Percentiles rank a stretch among this genome's conserved stretches.
Evolutionary conservation across 1,140 invertebrate species (phyloP).

Genomic region (Argopecten irradians): DNA sequence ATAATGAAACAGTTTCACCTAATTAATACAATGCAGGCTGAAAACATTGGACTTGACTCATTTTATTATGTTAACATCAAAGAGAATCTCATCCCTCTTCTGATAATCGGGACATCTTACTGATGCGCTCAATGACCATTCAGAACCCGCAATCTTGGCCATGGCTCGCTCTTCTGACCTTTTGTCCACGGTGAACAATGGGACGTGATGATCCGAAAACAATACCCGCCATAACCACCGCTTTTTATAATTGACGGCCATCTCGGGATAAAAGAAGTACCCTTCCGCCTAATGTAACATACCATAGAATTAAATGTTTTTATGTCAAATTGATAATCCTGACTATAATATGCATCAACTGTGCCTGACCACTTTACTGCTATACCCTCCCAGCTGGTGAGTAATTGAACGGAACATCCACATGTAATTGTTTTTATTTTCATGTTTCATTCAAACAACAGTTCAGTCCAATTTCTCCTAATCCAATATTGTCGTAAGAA

Average conservation of each 20-base stretch:
- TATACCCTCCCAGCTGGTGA: background rate
- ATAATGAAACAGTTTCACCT: conserved; percentile 22
- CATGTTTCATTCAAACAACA: background rate
- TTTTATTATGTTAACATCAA: conserved; percentile 16
- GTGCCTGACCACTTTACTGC: background rate
- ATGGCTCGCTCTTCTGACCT: background rate
- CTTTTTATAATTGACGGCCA: conserved; percentile 20
- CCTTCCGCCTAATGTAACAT: background rate
- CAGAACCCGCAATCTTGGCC: background rate
- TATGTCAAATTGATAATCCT: conserved; percentile 23
- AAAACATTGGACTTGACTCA: conserved; percentile 11
- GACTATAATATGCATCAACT: background rate
- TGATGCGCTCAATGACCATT: background rate
- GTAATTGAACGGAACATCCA: background rate
- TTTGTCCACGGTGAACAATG: background rate
- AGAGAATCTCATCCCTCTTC: background rate
- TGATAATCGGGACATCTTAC: background rate
- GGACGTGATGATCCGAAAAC: conserved; percentile 14
- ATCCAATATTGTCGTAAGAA: background rate
- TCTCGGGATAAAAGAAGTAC: background rate
- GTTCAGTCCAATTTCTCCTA: background rate
- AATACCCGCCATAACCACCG: conserved; percentile 20
- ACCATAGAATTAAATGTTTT: conserved; percentile 23
- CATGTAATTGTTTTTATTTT: conserved; percentile 13
- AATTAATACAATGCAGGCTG: conserved; percentile 4